phyloP scores from a whole-genome alignment of 1,140 invertebrate species.

The Drosophila sulfurigaster region DNA sequence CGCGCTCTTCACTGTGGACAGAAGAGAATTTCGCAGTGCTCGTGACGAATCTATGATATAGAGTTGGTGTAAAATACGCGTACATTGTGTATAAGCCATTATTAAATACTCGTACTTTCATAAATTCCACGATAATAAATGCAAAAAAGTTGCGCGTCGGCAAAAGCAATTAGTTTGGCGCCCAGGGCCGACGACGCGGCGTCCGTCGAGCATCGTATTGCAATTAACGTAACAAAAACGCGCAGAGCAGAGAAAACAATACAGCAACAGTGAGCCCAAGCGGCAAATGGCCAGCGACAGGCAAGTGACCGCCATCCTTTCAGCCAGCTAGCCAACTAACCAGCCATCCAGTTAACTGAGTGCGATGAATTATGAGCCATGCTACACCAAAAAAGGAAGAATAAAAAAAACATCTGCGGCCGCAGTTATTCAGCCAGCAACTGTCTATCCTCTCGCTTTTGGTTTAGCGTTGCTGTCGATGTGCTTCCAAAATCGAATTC shows the following conservation, averaged over 20 bases:
- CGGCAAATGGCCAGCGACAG: conserved; percentile 41
- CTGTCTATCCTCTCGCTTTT: neutral
- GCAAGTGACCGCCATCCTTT: neutral
- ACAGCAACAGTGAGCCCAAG: conserved; percentile 18
- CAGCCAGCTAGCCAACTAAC: conserved; percentile 36
- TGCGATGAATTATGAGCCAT: conserved; percentile 70
- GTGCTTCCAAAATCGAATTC: conserved; percentile 66
- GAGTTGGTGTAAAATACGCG: neutral
- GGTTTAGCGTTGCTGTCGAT: conserved; percentile 39
- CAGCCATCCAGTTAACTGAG: conserved; percentile 63
- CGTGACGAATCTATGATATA: conserved; percentile 46
- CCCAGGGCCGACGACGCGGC: conserved; percentile 52
- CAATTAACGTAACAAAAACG: conserved; percentile 75
- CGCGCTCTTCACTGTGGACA: conserved; percentile 6
- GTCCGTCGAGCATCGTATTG: conserved; percentile 69
- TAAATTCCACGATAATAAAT: conserved; percentile 59
- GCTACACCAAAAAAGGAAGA: conserved; percentile 17
- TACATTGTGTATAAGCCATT: conserved; percentile 16
- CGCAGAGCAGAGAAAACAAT: conserved; percentile 64
- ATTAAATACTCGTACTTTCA: conserved; percentile 53
- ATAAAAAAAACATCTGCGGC: conserved; percentile 37
- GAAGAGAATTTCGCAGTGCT: conserved; percentile 47
- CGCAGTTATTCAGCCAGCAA: conserved; percentile 1
- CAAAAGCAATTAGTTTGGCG: conserved; percentile 78
- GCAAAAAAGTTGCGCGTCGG: conserved; percentile 47